Percentiles rank a stretch among this genome's conserved stretches.
Conservation (phyloP, 2,888 invertebrate species). For the Drosophila gaucha region DNA sequence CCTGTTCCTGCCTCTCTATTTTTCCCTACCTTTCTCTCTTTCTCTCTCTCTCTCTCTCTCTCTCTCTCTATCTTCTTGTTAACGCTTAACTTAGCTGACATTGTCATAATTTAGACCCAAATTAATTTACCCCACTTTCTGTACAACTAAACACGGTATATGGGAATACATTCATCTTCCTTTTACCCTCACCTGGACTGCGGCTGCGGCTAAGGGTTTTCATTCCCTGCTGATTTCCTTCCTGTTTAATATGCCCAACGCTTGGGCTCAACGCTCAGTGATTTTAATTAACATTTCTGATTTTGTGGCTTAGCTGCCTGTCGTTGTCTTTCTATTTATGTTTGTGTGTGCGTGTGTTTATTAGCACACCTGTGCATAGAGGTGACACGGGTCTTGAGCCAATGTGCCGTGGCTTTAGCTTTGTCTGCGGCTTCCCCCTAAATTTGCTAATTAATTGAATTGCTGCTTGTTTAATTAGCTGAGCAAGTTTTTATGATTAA, state of each 20-base stretch:
- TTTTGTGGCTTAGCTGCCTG: slow-evolving; percentile 63
- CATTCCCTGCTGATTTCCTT: slow-evolving; percentile 57
- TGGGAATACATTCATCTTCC: slow-evolving; percentile 49
- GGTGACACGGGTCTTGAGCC: slow-evolving; percentile 39
- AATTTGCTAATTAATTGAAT: slow-evolving; percentile 68
- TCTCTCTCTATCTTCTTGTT: background rate
- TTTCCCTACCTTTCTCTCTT: background rate
- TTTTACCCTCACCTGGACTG: slow-evolving; percentile 17
- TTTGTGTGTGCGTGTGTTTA: slow-evolving; percentile 37
- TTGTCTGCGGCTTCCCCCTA: slow-evolving; percentile 27
- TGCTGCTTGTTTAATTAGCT: slow-evolving; percentile 73
- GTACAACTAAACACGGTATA: slow-evolving; percentile 5
- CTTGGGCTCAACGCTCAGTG: slow-evolving; percentile 64
- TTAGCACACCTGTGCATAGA: slow-evolving; percentile 68
- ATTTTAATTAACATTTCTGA: slow-evolving; percentile 80
- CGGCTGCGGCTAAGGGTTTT: slow-evolving; percentile 49
- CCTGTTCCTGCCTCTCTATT: too few relatives aligned
- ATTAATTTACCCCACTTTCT: slow-evolving; percentile 53
- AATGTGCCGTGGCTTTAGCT: slow-evolving; percentile 38
- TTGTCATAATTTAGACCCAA: slow-evolving; percentile 55
- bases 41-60: background rate
- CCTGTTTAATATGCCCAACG: slow-evolving; percentile 55
- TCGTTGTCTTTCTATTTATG: slow-evolving; percentile 13
- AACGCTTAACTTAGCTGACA: slow-evolving; percentile 24
- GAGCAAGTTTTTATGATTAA: slow-evolving; percentile 54